phyloP scores from a whole-genome alignment of 1,140 invertebrate genomes.

The Trichonephila inaurata region DNA sequence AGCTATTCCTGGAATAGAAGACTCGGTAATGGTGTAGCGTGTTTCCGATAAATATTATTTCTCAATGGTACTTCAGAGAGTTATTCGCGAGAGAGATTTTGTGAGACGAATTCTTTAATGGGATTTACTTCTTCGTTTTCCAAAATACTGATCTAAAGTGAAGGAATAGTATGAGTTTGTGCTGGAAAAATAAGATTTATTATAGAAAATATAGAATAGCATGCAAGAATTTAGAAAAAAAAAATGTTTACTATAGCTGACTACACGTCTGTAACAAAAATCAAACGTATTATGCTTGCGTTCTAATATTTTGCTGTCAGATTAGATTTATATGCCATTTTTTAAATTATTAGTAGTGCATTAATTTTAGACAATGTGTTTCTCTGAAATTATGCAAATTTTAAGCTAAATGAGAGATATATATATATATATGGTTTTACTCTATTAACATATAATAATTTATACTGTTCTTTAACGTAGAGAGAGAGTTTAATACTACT shows the following conservation, averaged over 20 bases:
- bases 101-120: constrained; percentile 1
- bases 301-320: too few species aligned
- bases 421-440: too few species aligned
- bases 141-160: neutral
- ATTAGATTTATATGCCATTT: too few species aligned
- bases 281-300: too few species aligned
- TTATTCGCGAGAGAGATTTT: constrained; percentile 17
- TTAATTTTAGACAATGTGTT: too few species aligned
- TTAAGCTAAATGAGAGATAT: too few species aligned
- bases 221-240: neutral
- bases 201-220: neutral
- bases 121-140: constrained; percentile 21
- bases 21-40: constrained; percentile 1
- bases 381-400: too few species aligned
- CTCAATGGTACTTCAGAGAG: constrained; percentile 35
- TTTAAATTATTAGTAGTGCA: too few species aligned
- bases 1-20: neutral
- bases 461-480: too few species aligned
- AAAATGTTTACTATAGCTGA: neutral
- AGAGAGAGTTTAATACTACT: too few species aligned
- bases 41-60: constrained; percentile 56
- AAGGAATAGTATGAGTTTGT: neutral
- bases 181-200: constrained; percentile 24
- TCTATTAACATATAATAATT: too few species aligned
- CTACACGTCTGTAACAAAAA: neutral